Percentiles rank a stretch among this genome's conserved stretches.
These are phyloP conservation scores for Crossocerus cetratus DNA, from an alignment of 2,888 invertebrate genomes.

Conservation along the genomic window DNA sequence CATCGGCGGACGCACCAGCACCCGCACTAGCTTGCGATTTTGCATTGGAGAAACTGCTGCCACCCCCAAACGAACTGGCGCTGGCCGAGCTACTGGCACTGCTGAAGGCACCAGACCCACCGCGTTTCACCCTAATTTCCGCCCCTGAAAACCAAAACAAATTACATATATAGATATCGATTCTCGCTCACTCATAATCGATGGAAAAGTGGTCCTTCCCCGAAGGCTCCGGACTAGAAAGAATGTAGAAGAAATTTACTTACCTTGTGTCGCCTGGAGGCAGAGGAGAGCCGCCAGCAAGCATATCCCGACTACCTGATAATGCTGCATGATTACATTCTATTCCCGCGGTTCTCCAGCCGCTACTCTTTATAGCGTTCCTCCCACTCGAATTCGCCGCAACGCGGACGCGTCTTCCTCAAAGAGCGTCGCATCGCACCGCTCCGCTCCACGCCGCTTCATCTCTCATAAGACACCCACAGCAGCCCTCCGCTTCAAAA, in stretches of 20 bases:
- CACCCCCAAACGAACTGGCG: conserved; percentile 49
- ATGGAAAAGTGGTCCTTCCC: background rate
- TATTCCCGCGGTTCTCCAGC: conserved; percentile 28
- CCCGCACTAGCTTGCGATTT: conserved; percentile 65
- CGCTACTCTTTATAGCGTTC: conserved; percentile 58
- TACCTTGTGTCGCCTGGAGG: conserved; percentile 57
- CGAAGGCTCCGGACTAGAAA: too few relatives aligned
- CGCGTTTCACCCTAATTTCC: conserved; percentile 20
- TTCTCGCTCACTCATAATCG: too few relatives aligned
- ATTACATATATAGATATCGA: background rate
- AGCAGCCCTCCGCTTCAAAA: too few relatives aligned
- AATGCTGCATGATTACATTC: conserved; percentile 58
- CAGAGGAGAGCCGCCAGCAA: conserved; percentile 51
- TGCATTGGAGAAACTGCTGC: conserved; percentile 68
- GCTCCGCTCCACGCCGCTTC: too few relatives aligned
- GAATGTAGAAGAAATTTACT: conserved; percentile 1
- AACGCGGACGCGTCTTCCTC: conserved; percentile 47
- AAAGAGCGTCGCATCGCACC: conserved; percentile 33
- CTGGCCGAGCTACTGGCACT: conserved; percentile 49
- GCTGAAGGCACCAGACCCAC: conserved; percentile 22
- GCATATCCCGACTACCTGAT: conserved; percentile 57
- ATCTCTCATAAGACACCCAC: too few relatives aligned
- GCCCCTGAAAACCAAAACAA: conserved; percentile 11
- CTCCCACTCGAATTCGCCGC: conserved; percentile 53
- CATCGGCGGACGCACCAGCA: conserved; percentile 38